Base-by-base conservation (phyloP, 2,888 invertebrate species). In the Euspilapteryx auroguttella region DNA sequence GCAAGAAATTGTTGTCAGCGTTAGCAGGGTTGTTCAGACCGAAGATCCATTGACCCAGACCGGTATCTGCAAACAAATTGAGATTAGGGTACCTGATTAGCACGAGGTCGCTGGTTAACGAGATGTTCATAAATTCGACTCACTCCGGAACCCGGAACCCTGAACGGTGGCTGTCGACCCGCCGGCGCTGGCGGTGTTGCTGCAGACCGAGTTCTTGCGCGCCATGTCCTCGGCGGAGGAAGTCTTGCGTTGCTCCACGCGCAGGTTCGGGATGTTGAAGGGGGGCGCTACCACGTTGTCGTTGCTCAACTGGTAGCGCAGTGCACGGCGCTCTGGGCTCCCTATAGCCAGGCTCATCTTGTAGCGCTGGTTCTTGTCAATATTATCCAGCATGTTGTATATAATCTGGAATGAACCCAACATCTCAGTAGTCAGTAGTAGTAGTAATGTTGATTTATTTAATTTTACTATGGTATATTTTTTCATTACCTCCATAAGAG, bases 171-270 rank as follows among this genome's bases (percentile, higher is more conserved):
- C 23, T 22, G 20, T 12, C 21, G 4, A 20, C n/a, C 21, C 13
- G 2, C 56, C 50, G 5, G 51, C 46, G 32, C 53, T 55, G 33
- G 45, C 43, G 3, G 50, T 8, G 17, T n/a, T 38, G 30, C 42
- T 32, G 25, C 37, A 42, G 14, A 8, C 12, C 6, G 91, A 91
- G 54, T 89, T 90, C 57, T 91, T 90, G 45, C 90, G 80, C 12
- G 89, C 90, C 89, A 94, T 91, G 49, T 93, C 90, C 55, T 93
- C 93, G 4, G 93, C 92, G 44, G 90, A 91, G 25, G 90, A 90
- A 2, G 93, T 92, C 63, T 93, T 93, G 39, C 92, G 81, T 48
- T 89, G 87, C 47, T 91, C 90, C 35, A 91, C 86, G 30, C 89
- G 83, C 39, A 91, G 68, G 61, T 90, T 90, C n/a, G 92, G 92